A percentile compares a stretch with the other conserved stretches of the same genome.
These are phyloP conservation scores for Crotalus tigris DNA, from an alignment of 2,113 vertebrate genomes.

Conservation along the genomic window DNA sequence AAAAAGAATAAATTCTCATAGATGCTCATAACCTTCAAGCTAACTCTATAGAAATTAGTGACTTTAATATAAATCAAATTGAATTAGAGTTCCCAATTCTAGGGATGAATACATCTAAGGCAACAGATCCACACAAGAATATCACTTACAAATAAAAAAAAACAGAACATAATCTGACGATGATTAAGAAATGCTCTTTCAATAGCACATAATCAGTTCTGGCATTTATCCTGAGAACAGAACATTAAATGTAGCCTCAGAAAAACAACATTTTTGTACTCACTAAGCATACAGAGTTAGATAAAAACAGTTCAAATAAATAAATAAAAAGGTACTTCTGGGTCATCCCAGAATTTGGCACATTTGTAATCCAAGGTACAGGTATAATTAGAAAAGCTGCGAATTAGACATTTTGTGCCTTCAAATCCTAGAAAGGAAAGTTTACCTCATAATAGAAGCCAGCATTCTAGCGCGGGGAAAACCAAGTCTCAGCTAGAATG, in stretches of 20 bases:
- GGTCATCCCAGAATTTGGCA: background rate
- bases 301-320: background rate
- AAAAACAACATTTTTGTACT: background rate
- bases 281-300: background rate
- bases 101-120: background rate
- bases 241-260: background rate
- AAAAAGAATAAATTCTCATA: background rate
- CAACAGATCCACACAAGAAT: background rate
- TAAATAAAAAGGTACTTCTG: background rate
- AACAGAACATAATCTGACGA: background rate
- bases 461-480: background rate
- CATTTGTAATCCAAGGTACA: background rate
- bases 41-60: background rate
- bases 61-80: background rate
- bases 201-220: background rate
- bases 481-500: background rate
- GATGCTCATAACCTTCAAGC: background rate
- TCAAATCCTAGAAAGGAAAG: background rate
- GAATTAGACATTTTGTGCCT: background rate
- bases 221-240: background rate
- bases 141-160: background rate
- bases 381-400: background rate
- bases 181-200: background rate
- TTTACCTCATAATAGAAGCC: slow-evolving; percentile 26
- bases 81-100: background rate